Base-by-base conservation (phyloP, 2,113 vertebrate species). In the Gallinago undulata region DNA sequence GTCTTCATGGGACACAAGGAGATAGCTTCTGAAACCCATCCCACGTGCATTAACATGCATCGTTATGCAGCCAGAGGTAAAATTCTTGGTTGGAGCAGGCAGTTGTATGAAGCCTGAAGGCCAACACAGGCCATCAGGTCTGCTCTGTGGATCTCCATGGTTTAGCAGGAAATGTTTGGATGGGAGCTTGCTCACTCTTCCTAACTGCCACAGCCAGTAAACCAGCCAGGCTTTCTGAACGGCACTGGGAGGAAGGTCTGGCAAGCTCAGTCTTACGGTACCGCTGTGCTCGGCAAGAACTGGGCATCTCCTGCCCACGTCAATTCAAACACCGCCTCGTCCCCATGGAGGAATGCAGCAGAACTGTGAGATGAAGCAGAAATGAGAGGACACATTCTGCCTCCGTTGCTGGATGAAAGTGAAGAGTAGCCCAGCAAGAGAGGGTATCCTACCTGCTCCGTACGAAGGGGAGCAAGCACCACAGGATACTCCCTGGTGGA, bases 241-340 rank as follows among this genome's bases (percentile, higher is more conserved):
- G 48, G 79, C 92, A 55, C 9, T 0, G 0, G 0, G 1, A 28
- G 31, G 62, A 63, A 88, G 43, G 48, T 68, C 33, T 0, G 0
- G 51, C 56, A 60, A 6, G 2, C 27, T 73, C 24, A 30, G 47
- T 33, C 31, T 75, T 33, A 24, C 1, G 11, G 45, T 43, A 39
- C 27, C 0, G 0, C 59, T 62, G 15, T 13, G 8, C 35, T 21
- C 60, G 39, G 19, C 68, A 59, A 53, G 60, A 91, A 31, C 41
- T 1, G 1, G n/a, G 37, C 43, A n/a, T n/a, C 55, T 39, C 57
- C 73, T 81, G 60, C 39, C 60, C 70, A 28, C 14, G 37, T 41
- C n/a, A 82, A 21, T 15, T 70, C 74, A 78, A 81, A 62, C 31
- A 62, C 31, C 2, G 1, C 1, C 47, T 31, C 12, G 12, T 90